Evolutionary conservation across 2,797 vertebrate genomes (phyloP).

Genomic region (Kryptopterus vitreolus): DNA sequence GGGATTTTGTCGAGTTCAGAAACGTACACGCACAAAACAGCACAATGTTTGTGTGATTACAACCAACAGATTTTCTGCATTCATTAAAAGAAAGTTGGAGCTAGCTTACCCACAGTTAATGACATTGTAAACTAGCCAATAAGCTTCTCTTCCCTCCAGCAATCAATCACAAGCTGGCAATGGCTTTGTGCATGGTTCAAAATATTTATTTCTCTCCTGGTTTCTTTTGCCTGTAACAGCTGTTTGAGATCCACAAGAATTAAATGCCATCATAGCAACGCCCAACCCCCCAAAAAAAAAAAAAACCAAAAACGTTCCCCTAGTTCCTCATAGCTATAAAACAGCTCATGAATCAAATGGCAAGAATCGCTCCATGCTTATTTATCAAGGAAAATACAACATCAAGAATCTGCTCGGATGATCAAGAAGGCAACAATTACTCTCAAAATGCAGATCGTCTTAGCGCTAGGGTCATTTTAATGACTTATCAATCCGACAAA

Average conservation of each 20-base stretch:
- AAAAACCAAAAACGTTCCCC: conserved; percentile 43
- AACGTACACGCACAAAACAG: conserved; percentile 35
- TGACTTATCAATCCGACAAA: conserved; percentile 40
- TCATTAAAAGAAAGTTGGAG: conserved; percentile 64
- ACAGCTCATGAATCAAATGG: conserved; percentile 53
- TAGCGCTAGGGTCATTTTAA: conserved; percentile 38
- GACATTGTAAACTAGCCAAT: conserved; percentile 68
- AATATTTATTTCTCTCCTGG: conserved; percentile 53
- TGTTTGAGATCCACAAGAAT: conserved; percentile 57
- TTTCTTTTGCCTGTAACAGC: conserved; percentile 52
- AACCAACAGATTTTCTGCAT: conserved; percentile 65
- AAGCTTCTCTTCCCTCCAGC: conserved; percentile 59
- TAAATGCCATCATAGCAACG: conserved; percentile 59
- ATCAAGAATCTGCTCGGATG: conserved; percentile 35
- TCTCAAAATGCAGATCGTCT: conserved; percentile 38
- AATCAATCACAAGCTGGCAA: conserved; percentile 63
- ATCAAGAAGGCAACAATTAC: conserved; percentile 28
- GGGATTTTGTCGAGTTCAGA: conserved; percentile 38
- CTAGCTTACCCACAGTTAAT: conserved; percentile 56
- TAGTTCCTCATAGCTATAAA: conserved; percentile 51
- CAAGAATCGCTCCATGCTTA: conserved; percentile 34
- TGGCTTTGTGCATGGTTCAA: conserved; percentile 51
- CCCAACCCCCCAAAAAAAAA: no score
- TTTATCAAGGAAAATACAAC: conserved; percentile 43
- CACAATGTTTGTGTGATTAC: conserved; percentile 59